phyloP scores from a whole-genome alignment of 2,888 invertebrate species.

The Phrixothrix hirtus region DNA sequence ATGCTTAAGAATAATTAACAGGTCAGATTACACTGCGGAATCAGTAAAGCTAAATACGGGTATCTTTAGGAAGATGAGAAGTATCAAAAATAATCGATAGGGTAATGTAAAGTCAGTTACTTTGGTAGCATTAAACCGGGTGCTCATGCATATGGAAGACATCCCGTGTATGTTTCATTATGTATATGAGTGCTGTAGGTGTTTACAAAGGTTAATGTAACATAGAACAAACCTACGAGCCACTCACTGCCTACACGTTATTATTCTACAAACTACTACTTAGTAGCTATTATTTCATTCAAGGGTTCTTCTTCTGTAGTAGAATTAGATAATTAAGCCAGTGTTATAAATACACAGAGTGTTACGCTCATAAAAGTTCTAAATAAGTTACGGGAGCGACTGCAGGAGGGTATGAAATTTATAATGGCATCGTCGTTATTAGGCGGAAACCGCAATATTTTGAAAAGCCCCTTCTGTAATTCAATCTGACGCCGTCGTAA shows the following conservation, averaged over 20 bases:
- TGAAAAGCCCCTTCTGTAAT: constrained; percentile 18
- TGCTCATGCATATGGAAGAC: constrained; percentile 36
- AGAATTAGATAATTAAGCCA: no score
- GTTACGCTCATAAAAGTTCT: neutral
- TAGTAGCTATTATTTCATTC: constrained; percentile 14
- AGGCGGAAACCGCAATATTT: constrained; percentile 19
- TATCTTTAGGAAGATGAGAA: no score
- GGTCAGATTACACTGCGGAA: no score
- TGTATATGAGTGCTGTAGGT: constrained; percentile 33
- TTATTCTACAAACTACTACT: constrained; percentile 6
- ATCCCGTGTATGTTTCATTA: constrained; percentile 36
- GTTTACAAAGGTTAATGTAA: constrained; percentile 22
- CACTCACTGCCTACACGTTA: constrained; percentile 2
- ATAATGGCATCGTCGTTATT: constrained; percentile 17
- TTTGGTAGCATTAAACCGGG: constrained; percentile 34
- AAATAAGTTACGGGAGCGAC: constrained; percentile 5
- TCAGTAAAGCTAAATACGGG: no score
- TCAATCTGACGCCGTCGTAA: constrained; percentile 19
- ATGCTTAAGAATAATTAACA: no score
- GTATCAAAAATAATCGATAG: constrained; percentile 31
- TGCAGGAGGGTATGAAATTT: constrained; percentile 17
- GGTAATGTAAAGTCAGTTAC: constrained; percentile 35
- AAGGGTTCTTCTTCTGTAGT: no score
- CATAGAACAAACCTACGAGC: constrained; percentile 15
- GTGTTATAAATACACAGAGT: neutral